Base-by-base conservation (phyloP, 1,140 invertebrate species). In the Pogonus chalceus region DNA sequence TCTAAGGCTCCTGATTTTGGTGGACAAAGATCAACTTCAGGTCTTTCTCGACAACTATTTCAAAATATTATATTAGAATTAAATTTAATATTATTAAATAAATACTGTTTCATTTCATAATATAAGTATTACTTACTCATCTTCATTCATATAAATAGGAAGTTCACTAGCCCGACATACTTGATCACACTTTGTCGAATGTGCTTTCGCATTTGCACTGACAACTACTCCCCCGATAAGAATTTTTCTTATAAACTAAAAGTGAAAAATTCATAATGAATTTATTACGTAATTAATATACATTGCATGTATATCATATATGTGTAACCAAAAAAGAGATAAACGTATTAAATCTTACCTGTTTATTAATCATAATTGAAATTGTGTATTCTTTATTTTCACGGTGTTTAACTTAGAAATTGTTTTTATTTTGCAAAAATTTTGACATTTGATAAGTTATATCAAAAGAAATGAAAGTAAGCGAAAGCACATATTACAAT, bases 91-190 rank as follows among this genome's bases (percentile, higher is more conserved):
- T 2, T 10, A 23, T 22, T 12, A 23, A 2, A 12, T 49, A 4
- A 1, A 24, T 3, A 23, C 21, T 22, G 2, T 24, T 24, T 49
- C 23, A 1, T 49, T 3, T 49, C 12, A 2, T 24, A 16, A 49
- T 16, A 35, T n/a, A n/a, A n/a, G n/a, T n/a, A n/a, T n/a, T 24
- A 53, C 35, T 47, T 55, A 20, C 20, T 14, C 20, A 1, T 49
- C 26, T 0, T 67, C 65, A 51, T 71, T 61, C 23, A 73, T 75
- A 54, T 79, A 79, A 55, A 79, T 70, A 12, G 78, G 76, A 22
- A 79, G 64, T 21, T 79, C 78, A 4, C 76, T 76, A 0, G 70
- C 70, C 58, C 68, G 72, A 63, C 75, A 78, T 2, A 67, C 67
- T 43, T 9, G 37, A 43, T 43, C 37, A 18, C 37, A 52, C 35